A percentile compares a stretch with the other conserved stretches of the same genome.
These are phyloP conservation scores for Catocala nupta DNA, from an alignment of 2,888 invertebrate species.

Conservation along the genomic window DNA sequence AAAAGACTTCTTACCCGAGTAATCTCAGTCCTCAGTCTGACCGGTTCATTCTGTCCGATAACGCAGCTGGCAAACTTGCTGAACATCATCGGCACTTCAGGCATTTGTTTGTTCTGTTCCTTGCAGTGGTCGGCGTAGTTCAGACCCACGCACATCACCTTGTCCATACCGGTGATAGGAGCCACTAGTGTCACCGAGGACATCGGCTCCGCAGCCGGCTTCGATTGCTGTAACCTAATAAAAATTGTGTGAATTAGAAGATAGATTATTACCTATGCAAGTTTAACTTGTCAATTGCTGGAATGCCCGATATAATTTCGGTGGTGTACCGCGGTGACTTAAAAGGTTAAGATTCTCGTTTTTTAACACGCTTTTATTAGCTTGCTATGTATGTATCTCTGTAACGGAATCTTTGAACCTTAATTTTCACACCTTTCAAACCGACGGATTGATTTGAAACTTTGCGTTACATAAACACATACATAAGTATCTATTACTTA, in stretches of 20 bases:
- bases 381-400: no score
- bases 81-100: slow-evolving; percentile 94
- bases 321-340: no score
- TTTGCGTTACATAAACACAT: no score
- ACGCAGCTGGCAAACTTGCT: slow-evolving; percentile 94
- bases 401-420: no score
- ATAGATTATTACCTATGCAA: no score
- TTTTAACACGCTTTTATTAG: no score
- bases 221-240: slow-evolving; percentile 53
- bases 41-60: slow-evolving; percentile 90
- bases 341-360: no score
- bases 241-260: not conserved
- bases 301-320: no score
- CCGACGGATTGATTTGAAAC: no score
- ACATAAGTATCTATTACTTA: no score
- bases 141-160: slow-evolving; percentile 94
- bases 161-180: slow-evolving; percentile 93
- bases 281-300: no score
- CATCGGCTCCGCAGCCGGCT: slow-evolving; percentile 63
- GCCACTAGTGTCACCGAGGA: slow-evolving; percentile 89
- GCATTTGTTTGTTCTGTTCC: slow-evolving; percentile 92
- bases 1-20: slow-evolving; percentile 61
- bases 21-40: slow-evolving; percentile 78
- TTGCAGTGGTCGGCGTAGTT: slow-evolving; percentile 95
- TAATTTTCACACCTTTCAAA: no score